Conservation (phyloP, 2,113 vertebrate species). For the Hypanus sabinus region DNA sequence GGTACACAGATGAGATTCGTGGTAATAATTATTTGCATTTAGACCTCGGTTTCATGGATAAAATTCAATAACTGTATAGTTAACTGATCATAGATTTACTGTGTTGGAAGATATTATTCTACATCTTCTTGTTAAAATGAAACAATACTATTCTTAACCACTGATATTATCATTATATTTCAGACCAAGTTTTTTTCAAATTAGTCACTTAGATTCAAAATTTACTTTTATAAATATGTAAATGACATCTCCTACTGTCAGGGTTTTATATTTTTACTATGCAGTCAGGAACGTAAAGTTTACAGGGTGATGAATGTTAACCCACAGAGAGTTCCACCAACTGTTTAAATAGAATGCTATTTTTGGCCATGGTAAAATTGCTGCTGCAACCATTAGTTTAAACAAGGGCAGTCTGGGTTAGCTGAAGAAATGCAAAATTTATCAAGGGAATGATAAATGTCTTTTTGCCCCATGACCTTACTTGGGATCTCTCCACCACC, state of each 20-base stretch:
- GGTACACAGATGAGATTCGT: not conserved
- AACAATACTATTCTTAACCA: not conserved
- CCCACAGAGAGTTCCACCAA: not conserved
- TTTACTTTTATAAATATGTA: not conserved
- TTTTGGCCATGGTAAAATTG: not conserved
- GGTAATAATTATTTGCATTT: not conserved
- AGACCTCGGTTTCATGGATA: not conserved
- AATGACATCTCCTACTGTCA: not conserved
- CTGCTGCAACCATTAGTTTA: not conserved
- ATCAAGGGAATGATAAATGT: constrained; percentile 1
- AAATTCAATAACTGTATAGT: not conserved
- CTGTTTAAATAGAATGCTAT: not conserved
- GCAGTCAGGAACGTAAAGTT: not conserved
- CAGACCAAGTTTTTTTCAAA: not conserved
- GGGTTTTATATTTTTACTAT: not conserved
- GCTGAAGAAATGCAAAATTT: not conserved
- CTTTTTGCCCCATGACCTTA: not conserved
- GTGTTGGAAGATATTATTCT: not conserved
- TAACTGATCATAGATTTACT: not conserved
- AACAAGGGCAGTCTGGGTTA: not conserved
- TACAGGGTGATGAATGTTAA: not conserved
- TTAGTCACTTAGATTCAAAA: not conserved
- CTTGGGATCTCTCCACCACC: not conserved
- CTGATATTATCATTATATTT: not conserved
- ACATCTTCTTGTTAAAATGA: not conserved